These are phyloP conservation scores for Melieria picta DNA, from an alignment of 2,888 invertebrate species.

Conservation along the genomic window DNA sequence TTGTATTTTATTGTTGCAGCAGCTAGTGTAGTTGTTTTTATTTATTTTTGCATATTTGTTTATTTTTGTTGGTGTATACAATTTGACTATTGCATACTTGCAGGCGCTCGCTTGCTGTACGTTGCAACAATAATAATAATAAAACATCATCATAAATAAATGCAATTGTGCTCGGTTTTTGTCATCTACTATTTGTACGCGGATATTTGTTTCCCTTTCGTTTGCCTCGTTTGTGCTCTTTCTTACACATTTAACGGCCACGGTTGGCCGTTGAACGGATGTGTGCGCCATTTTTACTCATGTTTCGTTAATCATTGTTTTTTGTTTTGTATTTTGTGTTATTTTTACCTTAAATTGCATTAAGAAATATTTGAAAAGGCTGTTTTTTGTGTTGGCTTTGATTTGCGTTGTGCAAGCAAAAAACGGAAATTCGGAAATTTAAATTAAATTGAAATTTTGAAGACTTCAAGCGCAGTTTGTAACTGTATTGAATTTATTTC, in stretches of 20 bases:
- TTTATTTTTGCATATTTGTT: not conserved
- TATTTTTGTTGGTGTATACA: slow-evolving; percentile 11
- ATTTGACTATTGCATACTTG: not conserved
- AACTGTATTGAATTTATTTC: too few species aligned
- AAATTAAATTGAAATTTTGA: too few species aligned
- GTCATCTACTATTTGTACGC: not conserved
- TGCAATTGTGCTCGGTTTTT: slow-evolving; percentile 4
- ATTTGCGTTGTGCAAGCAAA: too few species aligned
- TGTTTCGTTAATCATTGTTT: not conserved
- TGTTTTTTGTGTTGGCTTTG: too few species aligned
- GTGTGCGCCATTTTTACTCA: not conserved
- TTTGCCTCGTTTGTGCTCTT: not conserved
- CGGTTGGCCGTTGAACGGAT: slow-evolving; percentile 21
- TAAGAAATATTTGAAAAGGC: too few species aligned
- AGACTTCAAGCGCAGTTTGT: too few species aligned
- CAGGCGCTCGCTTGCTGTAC: slow-evolving; percentile 2
- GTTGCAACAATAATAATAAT: not conserved
- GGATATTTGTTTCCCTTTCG: slow-evolving; percentile 7
- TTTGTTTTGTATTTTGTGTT: not conserved
- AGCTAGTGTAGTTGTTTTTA: not conserved
- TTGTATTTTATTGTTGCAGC: not conserved
- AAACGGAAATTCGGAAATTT: too few species aligned
- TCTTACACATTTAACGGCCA: not conserved
- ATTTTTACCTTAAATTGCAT: too few species aligned
- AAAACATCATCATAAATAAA: slow-evolving; percentile 9